phyloP scores from a whole-genome alignment of 1,140 invertebrate species.

The Homarus americanus region DNA sequence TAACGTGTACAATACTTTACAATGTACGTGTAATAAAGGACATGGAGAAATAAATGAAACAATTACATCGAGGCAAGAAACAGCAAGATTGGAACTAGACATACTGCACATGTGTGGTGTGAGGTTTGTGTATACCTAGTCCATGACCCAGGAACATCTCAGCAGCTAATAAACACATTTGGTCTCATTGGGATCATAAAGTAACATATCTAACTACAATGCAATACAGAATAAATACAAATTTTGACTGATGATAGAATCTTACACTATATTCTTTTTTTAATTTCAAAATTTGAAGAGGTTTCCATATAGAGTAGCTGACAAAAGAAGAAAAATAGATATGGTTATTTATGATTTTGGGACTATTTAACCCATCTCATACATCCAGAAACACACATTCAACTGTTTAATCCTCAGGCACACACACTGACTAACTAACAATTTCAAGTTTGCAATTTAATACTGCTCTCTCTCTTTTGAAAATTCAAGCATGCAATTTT shows the following conservation, averaged over 20 bases:
- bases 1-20: slow-evolving; percentile 45
- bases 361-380: slow-evolving; percentile 24
- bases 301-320: slow-evolving; percentile 17
- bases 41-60: slow-evolving; percentile 41
- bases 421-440: slow-evolving; percentile 36
- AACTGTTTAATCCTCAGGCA: slow-evolving; percentile 11
- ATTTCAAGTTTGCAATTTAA: slow-evolving; percentile 59
- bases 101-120: slow-evolving; percentile 28
- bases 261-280: slow-evolving; percentile 13
- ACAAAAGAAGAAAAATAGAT: slow-evolving; percentile 15
- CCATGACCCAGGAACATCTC: slow-evolving; percentile 65
- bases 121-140: slow-evolving; percentile 46
- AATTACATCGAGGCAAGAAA: slow-evolving; percentile 34
- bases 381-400: slow-evolving; percentile 44
- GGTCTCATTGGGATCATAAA: slow-evolving; percentile 49
- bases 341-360: slow-evolving; percentile 43
- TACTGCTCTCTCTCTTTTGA: slow-evolving; percentile 56
- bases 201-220: slow-evolving; percentile 41
- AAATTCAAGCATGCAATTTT: slow-evolving; percentile 57
- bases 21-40: slow-evolving; percentile 52
- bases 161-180: slow-evolving; percentile 51
- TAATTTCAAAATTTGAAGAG: slow-evolving; percentile 13
- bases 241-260: slow-evolving; percentile 21
- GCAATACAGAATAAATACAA: slow-evolving; percentile 41
- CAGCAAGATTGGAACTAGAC: slow-evolving; percentile 46